Evolutionary conservation across 2,113 vertebrate genomes (phyloP).

Genomic region (Machaerirhynchus nigripectus): DNA sequence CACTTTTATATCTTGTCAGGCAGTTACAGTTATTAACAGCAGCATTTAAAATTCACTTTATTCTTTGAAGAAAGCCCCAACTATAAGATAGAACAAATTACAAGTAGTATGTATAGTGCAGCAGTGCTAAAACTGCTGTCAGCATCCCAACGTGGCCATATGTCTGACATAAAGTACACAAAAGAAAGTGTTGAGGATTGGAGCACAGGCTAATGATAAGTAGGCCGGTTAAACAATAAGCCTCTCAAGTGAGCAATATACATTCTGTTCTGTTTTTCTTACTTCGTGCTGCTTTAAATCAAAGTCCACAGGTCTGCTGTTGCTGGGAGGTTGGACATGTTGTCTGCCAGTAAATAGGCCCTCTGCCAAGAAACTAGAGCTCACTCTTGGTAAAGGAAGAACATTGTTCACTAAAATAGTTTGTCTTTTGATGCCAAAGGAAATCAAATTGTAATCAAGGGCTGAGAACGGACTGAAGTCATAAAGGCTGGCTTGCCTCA

Average conservation of each 20-base stretch:
- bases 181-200: conserved; percentile 37
- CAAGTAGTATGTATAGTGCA: background rate
- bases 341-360: conserved; percentile 63
- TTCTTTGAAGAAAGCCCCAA: background rate
- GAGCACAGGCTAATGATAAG: conserved; percentile 22
- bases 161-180: conserved; percentile 51
- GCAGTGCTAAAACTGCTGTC: conserved; percentile 50
- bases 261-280: conserved; percentile 52
- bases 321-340: conserved; percentile 58
- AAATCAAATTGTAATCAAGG: conserved; percentile 86
- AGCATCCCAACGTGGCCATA: conserved; percentile 42
- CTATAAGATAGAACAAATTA: conserved; percentile 17
- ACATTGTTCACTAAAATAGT: conserved; percentile 93
- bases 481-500: conserved; percentile 78
- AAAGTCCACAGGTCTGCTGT: conserved; percentile 25
- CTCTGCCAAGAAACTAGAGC: conserved; percentile 70
- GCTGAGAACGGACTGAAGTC: conserved; percentile 86
- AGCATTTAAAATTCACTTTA: conserved; percentile 44
- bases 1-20: conserved; percentile 1
- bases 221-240: conserved; percentile 8
- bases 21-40: background rate
- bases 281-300: conserved; percentile 48
- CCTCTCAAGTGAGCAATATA: conserved; percentile 42
- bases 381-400: conserved; percentile 83
- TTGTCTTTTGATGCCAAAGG: conserved; percentile 85